phyloP scores from a whole-genome alignment of 1,140 invertebrate species.

The Goniozus legneri region DNA sequence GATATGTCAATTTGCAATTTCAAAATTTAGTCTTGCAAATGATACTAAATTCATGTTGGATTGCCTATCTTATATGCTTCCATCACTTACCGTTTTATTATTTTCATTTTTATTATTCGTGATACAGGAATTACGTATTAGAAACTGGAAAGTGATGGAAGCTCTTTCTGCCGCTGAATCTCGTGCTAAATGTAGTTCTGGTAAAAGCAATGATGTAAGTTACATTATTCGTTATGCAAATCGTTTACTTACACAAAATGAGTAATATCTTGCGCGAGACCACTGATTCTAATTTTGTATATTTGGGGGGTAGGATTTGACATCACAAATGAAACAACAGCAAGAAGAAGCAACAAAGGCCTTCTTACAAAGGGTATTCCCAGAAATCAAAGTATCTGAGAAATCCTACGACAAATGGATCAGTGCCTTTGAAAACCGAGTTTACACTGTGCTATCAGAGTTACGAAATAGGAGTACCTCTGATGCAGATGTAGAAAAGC shows the following conservation, averaged over 20 bases:
- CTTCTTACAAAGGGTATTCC: conserved; percentile 61
- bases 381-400: conserved; percentile 53
- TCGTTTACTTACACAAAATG: no score
- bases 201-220: conserved; percentile 56
- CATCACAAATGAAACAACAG: conserved; percentile 51
- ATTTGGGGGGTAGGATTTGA: conserved; percentile 49
- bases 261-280: no score
- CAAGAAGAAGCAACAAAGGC: conserved; percentile 58
- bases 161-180: conserved; percentile 71
- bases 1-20: no score
- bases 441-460: conserved; percentile 28
- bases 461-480: conserved; percentile 21
- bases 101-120: conserved; percentile 19
- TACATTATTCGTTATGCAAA: conserved; percentile 20
- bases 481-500: conserved; percentile 48
- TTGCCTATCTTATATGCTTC: conserved; percentile 28
- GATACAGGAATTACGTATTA: conserved; percentile 73
- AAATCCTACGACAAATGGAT: conserved; percentile 55
- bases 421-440: conserved; percentile 54
- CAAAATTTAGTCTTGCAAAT: no score
- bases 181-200: conserved; percentile 37
- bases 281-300: conserved; percentile 3
- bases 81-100: conserved; percentile 37
- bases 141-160: conserved; percentile 86
- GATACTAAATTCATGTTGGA: no score